phyloP scores from a whole-genome alignment of 2,797 vertebrate species.

The Anas capensis region DNA sequence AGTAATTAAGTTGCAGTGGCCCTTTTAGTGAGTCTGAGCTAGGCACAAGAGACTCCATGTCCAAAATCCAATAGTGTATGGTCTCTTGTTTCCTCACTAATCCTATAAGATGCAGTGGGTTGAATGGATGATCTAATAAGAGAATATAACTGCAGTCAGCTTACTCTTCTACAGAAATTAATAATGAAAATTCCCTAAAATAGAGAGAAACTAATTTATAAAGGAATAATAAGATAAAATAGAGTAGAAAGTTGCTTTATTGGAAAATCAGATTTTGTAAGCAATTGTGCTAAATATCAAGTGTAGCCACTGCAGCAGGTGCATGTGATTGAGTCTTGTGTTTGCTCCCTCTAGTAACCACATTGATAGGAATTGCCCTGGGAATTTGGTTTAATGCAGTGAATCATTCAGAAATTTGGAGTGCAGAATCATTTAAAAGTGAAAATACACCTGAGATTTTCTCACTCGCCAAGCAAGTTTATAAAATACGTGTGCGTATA shows the following conservation, averaged over 20 bases:
- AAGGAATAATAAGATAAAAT: constrained; percentile 11
- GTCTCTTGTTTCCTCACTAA: constrained; percentile 26
- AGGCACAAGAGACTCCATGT: neutral
- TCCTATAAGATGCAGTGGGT: neutral
- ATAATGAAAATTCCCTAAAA: constrained; percentile 24
- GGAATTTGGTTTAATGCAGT: neutral
- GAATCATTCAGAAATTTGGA: neutral
- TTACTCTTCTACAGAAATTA: constrained; percentile 25
- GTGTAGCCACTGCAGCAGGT: neutral
- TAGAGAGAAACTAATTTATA: neutral
- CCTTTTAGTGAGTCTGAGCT: constrained; percentile 27
- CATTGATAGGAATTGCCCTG: neutral
- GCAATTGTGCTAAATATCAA: neutral
- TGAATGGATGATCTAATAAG: constrained; percentile 53
- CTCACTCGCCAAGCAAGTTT: neutral
- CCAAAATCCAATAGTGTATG: neutral
- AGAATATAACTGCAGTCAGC: constrained; percentile 16
- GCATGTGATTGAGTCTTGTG: neutral
- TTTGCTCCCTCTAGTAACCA: neutral
- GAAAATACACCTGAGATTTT: neutral
- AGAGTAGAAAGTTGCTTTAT: neutral
- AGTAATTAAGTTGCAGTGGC: constrained; percentile 21
- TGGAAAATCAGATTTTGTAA: neutral
- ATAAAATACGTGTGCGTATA: neutral
- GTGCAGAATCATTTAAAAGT: neutral